Evolutionary conservation across 2,797 vertebrate species (phyloP).

Genomic region (Eurystomus glaucurus): DNA sequence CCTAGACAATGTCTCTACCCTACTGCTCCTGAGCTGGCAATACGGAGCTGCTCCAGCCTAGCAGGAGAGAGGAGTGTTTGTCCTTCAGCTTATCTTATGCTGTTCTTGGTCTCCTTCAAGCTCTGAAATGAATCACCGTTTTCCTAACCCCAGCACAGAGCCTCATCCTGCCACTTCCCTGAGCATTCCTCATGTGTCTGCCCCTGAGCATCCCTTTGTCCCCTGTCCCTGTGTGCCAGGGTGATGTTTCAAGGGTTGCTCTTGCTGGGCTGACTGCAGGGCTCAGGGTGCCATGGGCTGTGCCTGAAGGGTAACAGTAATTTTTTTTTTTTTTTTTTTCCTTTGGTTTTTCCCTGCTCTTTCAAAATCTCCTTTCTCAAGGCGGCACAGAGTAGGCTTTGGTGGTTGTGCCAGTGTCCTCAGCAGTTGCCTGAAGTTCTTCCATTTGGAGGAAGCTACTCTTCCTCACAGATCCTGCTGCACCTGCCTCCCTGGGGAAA

Average conservation of each 20-base stretch:
- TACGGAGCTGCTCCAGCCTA: not conserved
- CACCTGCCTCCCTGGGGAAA: not conserved
- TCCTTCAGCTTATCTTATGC: not conserved
- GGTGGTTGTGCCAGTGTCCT: not conserved
- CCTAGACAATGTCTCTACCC: not conserved
- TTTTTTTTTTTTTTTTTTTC: not conserved
- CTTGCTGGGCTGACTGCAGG: not conserved
- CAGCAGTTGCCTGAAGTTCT: not conserved
- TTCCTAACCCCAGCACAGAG: not conserved
- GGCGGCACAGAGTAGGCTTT: not conserved
- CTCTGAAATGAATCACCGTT: not conserved
- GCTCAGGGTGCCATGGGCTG: not conserved
- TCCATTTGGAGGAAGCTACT: not conserved
- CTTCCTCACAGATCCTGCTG: not conserved
- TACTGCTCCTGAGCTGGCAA: not conserved
- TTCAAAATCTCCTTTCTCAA: not conserved
- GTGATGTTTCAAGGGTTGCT: not conserved
- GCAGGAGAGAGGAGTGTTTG: not conserved
- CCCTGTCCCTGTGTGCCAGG: not conserved
- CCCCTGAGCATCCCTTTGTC: not conserved
- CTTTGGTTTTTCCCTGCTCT: not conserved
- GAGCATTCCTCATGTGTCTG: not conserved
- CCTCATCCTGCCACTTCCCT: not conserved
- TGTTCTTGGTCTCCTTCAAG: not conserved
- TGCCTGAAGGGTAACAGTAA: fast-evolving